Conservation (phyloP, 2,888 invertebrate species). For the Oxyteleia sp. region DNA sequence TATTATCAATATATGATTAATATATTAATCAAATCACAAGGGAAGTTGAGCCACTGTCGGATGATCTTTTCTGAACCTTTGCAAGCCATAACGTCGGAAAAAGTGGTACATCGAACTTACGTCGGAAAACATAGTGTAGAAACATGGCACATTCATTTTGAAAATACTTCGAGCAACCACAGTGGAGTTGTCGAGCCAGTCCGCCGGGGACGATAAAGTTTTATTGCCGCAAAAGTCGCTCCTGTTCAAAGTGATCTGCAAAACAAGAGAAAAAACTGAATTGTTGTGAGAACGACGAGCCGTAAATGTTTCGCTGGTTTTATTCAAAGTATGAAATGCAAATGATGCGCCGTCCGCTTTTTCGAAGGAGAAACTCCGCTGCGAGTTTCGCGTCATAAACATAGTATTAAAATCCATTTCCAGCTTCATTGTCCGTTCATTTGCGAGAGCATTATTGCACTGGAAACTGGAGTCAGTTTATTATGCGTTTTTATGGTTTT, state of each 20-base stretch:
- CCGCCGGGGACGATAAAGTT: slow-evolving; percentile 64
- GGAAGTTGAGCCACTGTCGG: no score
- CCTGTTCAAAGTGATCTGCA: slow-evolving; percentile 80
- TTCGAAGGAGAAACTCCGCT: background rate
- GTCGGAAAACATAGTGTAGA: slow-evolving; percentile 83
- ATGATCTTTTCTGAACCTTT: no score
- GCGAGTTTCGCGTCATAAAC: background rate
- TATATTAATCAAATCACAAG: no score
- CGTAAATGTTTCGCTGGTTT: slow-evolving; percentile 16
- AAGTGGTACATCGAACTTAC: slow-evolving; percentile 76
- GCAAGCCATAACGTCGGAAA: slow-evolving; percentile 9
- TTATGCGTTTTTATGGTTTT: background rate
- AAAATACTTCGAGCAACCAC: slow-evolving; percentile 80
- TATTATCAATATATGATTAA: no score
- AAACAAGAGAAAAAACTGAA: slow-evolving; percentile 46
- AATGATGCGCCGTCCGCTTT: slow-evolving; percentile 1
- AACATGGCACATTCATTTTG: slow-evolving; percentile 78
- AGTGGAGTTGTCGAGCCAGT: slow-evolving; percentile 80
- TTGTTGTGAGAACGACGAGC: slow-evolving; percentile 3
- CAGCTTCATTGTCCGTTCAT: background rate
- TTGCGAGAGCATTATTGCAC: background rate
- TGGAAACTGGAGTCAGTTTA: background rate
- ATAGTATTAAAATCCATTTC: background rate
- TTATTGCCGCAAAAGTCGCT: slow-evolving; percentile 79
- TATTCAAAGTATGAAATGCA: slow-evolving; percentile 15